Conservation (phyloP, 2,113 vertebrate genomes). For the Agelaius tricolor region DNA sequence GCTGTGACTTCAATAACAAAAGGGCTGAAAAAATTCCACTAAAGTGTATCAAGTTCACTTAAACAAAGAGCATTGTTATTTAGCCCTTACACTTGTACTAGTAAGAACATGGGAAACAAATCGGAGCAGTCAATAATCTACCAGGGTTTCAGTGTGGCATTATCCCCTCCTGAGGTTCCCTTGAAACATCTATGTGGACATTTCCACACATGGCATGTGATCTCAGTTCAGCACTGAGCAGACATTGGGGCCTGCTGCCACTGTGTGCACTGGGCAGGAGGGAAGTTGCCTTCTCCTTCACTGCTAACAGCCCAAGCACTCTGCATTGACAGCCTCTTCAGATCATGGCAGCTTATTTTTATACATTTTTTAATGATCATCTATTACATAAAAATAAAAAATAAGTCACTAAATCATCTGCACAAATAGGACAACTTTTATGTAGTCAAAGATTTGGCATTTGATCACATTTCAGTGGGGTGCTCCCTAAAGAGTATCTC, state of each 20-base stretch:
- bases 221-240: not conserved
- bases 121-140: not conserved
- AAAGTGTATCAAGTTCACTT: not conserved
- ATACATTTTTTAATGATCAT: not conserved
- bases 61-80: constrained; percentile 26
- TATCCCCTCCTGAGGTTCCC: not conserved
- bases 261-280: not conserved
- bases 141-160: not conserved
- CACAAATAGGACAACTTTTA: not conserved
- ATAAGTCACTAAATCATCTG: not conserved
- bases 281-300: not conserved
- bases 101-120: not conserved
- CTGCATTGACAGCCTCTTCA: not conserved
- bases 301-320: not conserved
- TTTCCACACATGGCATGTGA: not conserved
- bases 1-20: not conserved
- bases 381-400: not conserved
- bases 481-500: not conserved
- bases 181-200: not conserved
- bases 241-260: not conserved
- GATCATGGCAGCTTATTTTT: not conserved
- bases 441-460: not conserved
- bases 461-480: not conserved
- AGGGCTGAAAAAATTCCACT: constrained; percentile 17
- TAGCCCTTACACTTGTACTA: not conserved